phyloP scores from a whole-genome alignment of 2,888 invertebrate genomes.

The Biston betularia region DNA sequence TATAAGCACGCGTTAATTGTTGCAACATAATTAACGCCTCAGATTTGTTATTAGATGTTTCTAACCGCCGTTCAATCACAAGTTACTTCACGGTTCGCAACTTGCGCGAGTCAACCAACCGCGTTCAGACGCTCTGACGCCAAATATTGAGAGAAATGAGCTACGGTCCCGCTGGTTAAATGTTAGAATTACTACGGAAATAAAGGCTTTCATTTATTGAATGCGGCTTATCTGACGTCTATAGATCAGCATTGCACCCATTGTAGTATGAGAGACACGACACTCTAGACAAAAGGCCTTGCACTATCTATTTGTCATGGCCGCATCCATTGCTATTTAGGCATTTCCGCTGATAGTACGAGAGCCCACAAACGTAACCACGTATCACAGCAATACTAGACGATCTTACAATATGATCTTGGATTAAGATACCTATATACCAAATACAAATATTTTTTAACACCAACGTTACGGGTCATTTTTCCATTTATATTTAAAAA shows the following conservation, averaged over 20 bases:
- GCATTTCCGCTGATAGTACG: too few species aligned
- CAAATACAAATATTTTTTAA: neutral
- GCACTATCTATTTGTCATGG: too few species aligned
- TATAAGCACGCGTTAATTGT: neutral
- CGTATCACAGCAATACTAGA: too few species aligned
- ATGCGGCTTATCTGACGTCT: neutral
- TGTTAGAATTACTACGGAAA: constrained; percentile 11
- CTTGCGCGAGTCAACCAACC: constrained; percentile 15
- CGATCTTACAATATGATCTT: too few species aligned
- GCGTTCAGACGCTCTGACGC: constrained; percentile 19
- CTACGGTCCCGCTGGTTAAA: constrained; percentile 8
- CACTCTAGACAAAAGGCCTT: neutral
- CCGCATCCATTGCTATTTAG: too few species aligned
- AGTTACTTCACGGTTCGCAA: constrained; percentile 5
- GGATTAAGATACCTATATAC: too few species aligned
- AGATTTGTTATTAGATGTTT: constrained; percentile 14
- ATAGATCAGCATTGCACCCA: neutral
- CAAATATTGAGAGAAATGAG: constrained; percentile 35
- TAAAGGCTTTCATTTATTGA: constrained; percentile 22
- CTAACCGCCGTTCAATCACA: constrained; percentile 17
- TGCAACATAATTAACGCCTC: neutral
- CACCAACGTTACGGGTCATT: too few species aligned
- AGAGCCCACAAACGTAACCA: too few species aligned
- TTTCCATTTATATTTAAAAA: too few species aligned
- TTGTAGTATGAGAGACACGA: neutral